Evolutionary conservation across 2,797 vertebrate genomes (phyloP).

Genomic region (Chelonia mydas): DNA sequence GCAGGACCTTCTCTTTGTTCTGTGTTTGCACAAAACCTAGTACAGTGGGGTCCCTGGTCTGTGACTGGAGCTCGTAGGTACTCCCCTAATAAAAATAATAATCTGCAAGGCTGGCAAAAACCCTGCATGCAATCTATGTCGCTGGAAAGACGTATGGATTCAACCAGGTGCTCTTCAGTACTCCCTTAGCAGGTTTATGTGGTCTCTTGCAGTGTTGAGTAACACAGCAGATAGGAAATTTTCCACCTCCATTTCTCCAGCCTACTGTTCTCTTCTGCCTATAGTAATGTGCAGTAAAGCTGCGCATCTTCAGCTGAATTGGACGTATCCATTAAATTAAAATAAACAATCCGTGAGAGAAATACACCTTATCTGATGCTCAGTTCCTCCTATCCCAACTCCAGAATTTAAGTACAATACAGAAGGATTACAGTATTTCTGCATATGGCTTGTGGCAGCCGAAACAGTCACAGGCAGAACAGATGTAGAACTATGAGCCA

Average conservation of each 20-base stretch:
- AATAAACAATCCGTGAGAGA: not conserved
- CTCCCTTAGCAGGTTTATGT: not conserved
- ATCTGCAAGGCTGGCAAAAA: fast-evolving
- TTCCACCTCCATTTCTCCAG: constrained; percentile 37
- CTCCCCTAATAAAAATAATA: not conserved
- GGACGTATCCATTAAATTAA: constrained; percentile 62
- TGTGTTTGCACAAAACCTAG: fast-evolving
- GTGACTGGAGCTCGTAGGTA: fast-evolving
- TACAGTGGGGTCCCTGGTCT: not conserved
- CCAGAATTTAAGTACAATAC: not conserved
- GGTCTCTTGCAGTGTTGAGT: constrained; percentile 4
- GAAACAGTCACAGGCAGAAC: not conserved
- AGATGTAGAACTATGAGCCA: fast-evolving
- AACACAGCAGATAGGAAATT: not conserved
- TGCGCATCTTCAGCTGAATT: constrained; percentile 76
- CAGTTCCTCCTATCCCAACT: not conserved
- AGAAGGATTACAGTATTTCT: not conserved
- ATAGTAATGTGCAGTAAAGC: constrained; percentile 54
- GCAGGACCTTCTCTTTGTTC: not conserved
- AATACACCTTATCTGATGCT: fast-evolving
- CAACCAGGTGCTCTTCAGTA: not conserved
- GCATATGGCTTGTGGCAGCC: not conserved
- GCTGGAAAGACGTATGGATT: not conserved
- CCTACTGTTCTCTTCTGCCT: constrained; percentile 11
- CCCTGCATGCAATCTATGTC: too few species aligned